A percentile compares a stretch with the other conserved stretches of the same genome.
These are phyloP conservation scores for Phoeniculus purpureus DNA, from an alignment of 2,797 vertebrate genomes.

Conservation along the genomic window DNA sequence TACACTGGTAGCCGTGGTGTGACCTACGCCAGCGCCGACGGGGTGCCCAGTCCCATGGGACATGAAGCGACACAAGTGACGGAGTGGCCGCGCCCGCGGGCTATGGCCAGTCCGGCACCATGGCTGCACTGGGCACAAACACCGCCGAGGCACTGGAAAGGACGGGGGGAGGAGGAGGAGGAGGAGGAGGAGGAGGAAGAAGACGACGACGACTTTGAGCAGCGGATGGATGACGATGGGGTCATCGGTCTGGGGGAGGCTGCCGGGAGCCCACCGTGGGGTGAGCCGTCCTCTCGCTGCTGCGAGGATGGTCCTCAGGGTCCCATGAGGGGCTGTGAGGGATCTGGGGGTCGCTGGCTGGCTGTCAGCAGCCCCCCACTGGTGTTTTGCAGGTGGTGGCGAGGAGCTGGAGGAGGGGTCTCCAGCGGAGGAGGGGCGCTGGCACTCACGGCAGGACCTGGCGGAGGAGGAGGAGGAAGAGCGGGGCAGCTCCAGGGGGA, in stretches of 20 bases:
- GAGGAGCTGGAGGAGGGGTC: slow-evolving; percentile 44
- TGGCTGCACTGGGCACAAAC: slow-evolving; percentile 50
- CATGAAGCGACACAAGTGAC: slow-evolving; percentile 72
- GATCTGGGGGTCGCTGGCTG: rapidly evolving
- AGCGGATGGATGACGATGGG: slow-evolving; percentile 80
- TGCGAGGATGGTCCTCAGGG: rapidly evolving
- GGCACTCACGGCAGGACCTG: slow-evolving; percentile 44
- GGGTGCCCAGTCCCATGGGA: not conserved
- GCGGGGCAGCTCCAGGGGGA: not conserved
- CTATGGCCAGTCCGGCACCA: slow-evolving; percentile 67
- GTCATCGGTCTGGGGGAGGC: slow-evolving; percentile 69
- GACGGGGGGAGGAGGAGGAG: slow-evolving; percentile 59
- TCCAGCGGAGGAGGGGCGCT: slow-evolving; percentile 17
- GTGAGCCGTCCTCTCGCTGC: slow-evolving; percentile 7
- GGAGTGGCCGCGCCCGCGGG: not conserved
- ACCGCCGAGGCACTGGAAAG: slow-evolving; percentile 21
- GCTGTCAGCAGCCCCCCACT: not conserved
- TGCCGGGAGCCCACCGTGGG: not conserved
- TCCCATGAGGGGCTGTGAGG: not conserved
- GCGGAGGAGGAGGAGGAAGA: slow-evolving; percentile 48
- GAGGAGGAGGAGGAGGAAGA: slow-evolving; percentile 63
- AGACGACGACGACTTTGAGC: slow-evolving; percentile 59
- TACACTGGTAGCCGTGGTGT: not conserved
- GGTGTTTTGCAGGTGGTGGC: slow-evolving; percentile 46
- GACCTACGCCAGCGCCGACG: not conserved